Base-by-base conservation (phyloP, 2,888 invertebrate species). In the Cerceris ruficornis region DNA sequence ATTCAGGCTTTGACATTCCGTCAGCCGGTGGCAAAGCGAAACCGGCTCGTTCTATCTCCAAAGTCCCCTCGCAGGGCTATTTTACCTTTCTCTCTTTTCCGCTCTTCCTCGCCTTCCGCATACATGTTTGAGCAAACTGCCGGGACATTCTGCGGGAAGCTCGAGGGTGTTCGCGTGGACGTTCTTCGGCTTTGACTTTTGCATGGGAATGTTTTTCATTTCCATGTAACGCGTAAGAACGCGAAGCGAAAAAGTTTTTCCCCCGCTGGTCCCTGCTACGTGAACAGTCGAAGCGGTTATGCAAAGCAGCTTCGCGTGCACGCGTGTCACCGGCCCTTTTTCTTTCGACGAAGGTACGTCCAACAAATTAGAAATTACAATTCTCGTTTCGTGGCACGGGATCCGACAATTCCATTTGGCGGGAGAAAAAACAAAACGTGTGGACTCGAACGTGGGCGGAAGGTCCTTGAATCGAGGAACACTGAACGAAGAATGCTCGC, bases 101-200 rank as follows among this genome's bases (percentile, higher is more conserved):
- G 55, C 68, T 42, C 52, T 52, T 49, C 62, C 70, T 43, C 54
- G 52, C 61, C 74, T 69, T 83, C 65, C 71, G 78, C 83, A 78
- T 81, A 76, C 81, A 81, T 72, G 83, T 81, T 80, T 68, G 75
- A 83, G 79, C 83, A 79, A 83, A 82, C 83, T 79, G 75, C 69
- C 78, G 75, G 83, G 75, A 74, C 78, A 81, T 76, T 76, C 75
- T 62, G 78, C 69, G 77, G 75, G 61, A 54, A 59, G 58, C 70
- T 73, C 64, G 78, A 64, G 66, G 64, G 81, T 62, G 75, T 75
- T 71, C 70, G 62, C 59, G 69, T 54, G 77, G 81, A 72, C 66
- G 80, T 78, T 80, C 80, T 78, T 80, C 80, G 62, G 80, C 75
- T 80, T 78, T 71, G 80, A 75, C 78, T 78, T 78, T 78, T 69